These are phyloP conservation scores for Antechinus stuartii DNA, from an alignment of 2,113 vertebrate species.

Conservation along the genomic window DNA sequence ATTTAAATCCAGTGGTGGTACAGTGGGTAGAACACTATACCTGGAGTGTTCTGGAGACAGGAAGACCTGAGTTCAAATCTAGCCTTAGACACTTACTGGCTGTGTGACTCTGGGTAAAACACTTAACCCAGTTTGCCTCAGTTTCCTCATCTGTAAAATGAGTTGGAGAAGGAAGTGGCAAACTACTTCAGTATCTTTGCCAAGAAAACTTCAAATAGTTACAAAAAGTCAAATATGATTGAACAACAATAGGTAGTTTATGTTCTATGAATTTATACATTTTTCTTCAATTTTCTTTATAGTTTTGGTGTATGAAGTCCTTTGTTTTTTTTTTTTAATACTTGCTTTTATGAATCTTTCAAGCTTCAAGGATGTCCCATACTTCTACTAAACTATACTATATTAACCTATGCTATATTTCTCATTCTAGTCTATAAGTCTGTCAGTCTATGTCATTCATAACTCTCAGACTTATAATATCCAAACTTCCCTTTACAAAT, in stretches of 20 bases:
- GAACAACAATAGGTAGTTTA: not conserved
- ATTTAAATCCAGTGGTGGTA: not conserved
- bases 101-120: not conserved
- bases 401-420: not conserved
- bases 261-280: not conserved
- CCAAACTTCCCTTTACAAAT: not conserved
- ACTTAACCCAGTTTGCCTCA: not conserved
- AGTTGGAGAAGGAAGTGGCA: not conserved
- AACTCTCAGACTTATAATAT: not conserved
- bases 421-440: not conserved
- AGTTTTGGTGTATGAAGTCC: not conserved
- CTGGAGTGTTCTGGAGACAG: not conserved
- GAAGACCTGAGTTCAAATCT: not conserved
- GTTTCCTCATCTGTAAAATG: not conserved
- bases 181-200: not conserved
- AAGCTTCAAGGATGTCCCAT: not conserved
- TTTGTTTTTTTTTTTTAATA: not conserved
- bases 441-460: not conserved
- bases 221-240: not conserved
- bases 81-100: not conserved
- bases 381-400: not conserved
- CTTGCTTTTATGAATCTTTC: not conserved
- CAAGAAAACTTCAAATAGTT: not conserved
- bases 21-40: not conserved
- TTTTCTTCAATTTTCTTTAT: not conserved